Conservation (phyloP, 2,113 vertebrate genomes). For the Sclerurus mexicanus region DNA sequence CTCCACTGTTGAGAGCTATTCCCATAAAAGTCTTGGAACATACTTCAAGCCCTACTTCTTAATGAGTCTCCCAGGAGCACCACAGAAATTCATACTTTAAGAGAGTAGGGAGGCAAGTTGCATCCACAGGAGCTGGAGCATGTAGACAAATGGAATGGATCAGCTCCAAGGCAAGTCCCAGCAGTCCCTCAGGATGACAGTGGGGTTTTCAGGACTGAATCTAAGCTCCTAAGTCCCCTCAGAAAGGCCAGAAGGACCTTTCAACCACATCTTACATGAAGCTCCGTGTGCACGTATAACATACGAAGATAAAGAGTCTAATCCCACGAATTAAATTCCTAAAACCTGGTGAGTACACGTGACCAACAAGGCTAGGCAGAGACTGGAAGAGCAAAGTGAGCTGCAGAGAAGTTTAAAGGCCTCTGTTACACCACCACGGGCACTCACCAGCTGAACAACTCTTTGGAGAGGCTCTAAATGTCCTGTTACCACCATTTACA, state of each 20-base stretch:
- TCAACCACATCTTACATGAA: rapidly evolving
- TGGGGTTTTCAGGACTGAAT: not conserved
- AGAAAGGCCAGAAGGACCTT: not conserved
- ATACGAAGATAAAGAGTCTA: not conserved
- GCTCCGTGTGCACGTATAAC: rapidly evolving
- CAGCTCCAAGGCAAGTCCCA: not conserved
- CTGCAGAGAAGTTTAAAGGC: not conserved
- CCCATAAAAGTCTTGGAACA: not conserved
- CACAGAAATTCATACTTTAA: not conserved
- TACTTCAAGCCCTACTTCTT: not conserved
- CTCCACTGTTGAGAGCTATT: not conserved
- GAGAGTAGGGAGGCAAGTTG: not conserved
- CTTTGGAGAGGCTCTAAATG: not conserved
- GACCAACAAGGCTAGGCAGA: not conserved
- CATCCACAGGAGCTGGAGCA: not conserved
- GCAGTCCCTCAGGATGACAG: not conserved
- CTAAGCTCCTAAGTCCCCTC: not conserved
- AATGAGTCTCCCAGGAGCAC: not conserved
- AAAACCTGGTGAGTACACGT: not conserved
- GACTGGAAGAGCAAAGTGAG: not conserved
- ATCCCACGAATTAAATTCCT: not conserved
- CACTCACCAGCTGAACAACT: not conserved
- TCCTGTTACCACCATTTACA: not conserved
- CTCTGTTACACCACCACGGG: rapidly evolving
- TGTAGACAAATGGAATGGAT: not conserved